Conservation (phyloP, 2,888 invertebrate species). For the Gibbula magus region DNA sequence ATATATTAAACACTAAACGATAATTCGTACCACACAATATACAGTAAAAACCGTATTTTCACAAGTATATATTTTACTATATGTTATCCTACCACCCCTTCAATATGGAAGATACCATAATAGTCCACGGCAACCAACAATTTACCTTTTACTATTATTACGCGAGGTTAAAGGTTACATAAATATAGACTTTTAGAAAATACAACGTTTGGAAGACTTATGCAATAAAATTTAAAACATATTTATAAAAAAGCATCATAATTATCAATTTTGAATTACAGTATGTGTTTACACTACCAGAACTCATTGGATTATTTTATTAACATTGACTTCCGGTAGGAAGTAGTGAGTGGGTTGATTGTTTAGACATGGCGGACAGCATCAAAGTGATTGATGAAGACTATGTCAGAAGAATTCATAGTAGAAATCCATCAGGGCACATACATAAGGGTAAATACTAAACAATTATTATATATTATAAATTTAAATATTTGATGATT, state of each 20-base stretch:
- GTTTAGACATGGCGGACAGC: conserved; percentile 68
- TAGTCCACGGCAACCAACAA: conserved; percentile 9
- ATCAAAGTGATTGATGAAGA: conserved; percentile 67
- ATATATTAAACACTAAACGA: too few relatives aligned
- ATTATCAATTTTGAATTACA: neutral
- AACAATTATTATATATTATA: too few relatives aligned
- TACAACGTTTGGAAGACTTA: neutral
- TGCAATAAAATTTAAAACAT: neutral
- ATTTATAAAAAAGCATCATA: neutral
- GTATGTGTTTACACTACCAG: neutral
- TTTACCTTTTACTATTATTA: neutral
- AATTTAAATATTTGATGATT: too few relatives aligned
- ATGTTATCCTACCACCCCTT: neutral
- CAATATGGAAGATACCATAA: neutral
- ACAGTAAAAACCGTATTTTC: too few relatives aligned
- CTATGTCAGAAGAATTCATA: conserved; percentile 64
- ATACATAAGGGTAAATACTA: conserved; percentile 66
- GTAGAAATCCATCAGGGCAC: conserved; percentile 64
- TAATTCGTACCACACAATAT: too few relatives aligned
- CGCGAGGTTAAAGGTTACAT: conserved; percentile 12
- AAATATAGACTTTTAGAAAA: neutral
- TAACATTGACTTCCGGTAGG: conserved; percentile 39
- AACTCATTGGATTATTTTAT: conserved; percentile 10
- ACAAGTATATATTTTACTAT: neutral
- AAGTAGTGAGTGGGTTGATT: conserved; percentile 32